Evolutionary conservation across 2,888 invertebrate species (phyloP).

Genomic region (Unio delphinus): DNA sequence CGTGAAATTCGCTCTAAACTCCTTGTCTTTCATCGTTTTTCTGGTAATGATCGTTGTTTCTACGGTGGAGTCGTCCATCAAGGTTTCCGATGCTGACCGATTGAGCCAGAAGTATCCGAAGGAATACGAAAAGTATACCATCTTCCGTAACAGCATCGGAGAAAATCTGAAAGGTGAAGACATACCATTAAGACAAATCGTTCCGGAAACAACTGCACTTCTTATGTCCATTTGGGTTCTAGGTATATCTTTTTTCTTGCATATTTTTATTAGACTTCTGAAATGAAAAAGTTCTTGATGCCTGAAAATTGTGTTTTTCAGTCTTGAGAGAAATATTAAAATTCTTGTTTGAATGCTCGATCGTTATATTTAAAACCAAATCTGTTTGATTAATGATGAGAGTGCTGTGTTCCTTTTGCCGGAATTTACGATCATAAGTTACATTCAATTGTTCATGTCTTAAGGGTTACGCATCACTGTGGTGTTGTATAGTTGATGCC

Average conservation of each 20-base stretch:
- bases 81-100: not conserved
- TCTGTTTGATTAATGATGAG: too few species aligned
- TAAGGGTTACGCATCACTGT: too few species aligned
- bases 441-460: too few species aligned
- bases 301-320: too few species aligned
- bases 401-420: too few species aligned
- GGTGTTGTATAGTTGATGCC: too few species aligned
- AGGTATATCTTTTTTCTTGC: slow-evolving; percentile 38
- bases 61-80: slow-evolving; percentile 42
- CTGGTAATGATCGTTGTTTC: slow-evolving; percentile 60
- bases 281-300: too few species aligned
- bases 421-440: too few species aligned
- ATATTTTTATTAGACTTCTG: too few species aligned
- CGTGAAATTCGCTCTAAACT: slow-evolving; percentile 67
- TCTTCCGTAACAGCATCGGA: slow-evolving; percentile 19
- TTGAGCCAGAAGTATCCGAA: slow-evolving; percentile 19
- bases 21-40: slow-evolving; percentile 63
- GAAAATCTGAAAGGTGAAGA: slow-evolving; percentile 42
- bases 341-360: too few species aligned
- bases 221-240: slow-evolving; percentile 57
- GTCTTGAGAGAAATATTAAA: too few species aligned
- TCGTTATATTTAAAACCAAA: too few species aligned
- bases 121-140: slow-evolving; percentile 24
- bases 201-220: slow-evolving; percentile 49
- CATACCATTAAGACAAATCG: slow-evolving; percentile 48